phyloP scores from a whole-genome alignment of 2,888 invertebrate genomes.

The Stenichneumon culpator region DNA sequence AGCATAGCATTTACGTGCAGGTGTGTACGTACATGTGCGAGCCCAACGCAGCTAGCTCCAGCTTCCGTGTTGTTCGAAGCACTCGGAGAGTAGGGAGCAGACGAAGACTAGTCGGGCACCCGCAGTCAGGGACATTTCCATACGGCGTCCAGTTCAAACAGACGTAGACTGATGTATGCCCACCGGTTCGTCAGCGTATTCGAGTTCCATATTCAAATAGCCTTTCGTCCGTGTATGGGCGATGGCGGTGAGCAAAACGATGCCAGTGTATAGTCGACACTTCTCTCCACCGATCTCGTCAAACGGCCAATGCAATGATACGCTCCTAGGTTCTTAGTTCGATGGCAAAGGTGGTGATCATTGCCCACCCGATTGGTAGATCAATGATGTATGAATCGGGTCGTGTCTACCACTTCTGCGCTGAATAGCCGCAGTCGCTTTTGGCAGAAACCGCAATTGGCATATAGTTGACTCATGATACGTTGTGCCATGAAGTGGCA shows the following conservation, averaged over 20 bases:
- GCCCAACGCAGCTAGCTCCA: constrained; percentile 17
- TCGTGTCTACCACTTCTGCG: too few relatives aligned
- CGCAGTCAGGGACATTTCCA: constrained; percentile 79
- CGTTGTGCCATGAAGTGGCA: too few relatives aligned
- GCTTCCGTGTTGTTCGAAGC: constrained; percentile 36
- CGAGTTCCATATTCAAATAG: constrained; percentile 84
- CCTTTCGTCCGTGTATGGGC: constrained; percentile 62
- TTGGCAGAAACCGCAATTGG: too few relatives aligned
- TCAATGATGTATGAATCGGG: too few relatives aligned
- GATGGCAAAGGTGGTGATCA: too few relatives aligned
- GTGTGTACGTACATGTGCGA: constrained; percentile 13
- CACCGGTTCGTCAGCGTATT: constrained; percentile 82
- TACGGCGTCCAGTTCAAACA: constrained; percentile 84
- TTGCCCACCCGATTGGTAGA: too few relatives aligned
- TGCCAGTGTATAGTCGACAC: neutral
- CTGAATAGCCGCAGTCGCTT: too few relatives aligned
- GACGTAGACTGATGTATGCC: constrained; percentile 83
- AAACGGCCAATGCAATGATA: too few relatives aligned
- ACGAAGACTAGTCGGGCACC: constrained; percentile 55
- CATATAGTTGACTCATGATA: too few relatives aligned
- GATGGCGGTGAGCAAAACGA: constrained; percentile 26
- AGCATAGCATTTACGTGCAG: neutral
- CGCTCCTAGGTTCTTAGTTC: too few relatives aligned
- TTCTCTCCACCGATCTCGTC: too few relatives aligned
- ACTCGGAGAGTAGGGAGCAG: constrained; percentile 49